phyloP scores from a whole-genome alignment of 2,113 vertebrate genomes.

The Zosterops lateralis region DNA sequence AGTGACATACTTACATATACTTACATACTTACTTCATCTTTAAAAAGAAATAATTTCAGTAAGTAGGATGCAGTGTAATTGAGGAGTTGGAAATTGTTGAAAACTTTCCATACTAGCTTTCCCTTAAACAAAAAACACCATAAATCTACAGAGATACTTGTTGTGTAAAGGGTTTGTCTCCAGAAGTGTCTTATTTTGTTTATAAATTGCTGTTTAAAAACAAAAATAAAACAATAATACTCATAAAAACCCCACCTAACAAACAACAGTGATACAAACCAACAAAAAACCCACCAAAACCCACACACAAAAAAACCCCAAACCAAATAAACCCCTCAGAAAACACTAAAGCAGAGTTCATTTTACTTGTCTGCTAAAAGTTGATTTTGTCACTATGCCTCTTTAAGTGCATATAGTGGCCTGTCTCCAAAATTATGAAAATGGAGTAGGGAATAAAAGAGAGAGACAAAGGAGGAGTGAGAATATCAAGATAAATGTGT shows the following conservation, averaged over 20 bases:
- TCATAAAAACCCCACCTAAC: neutral
- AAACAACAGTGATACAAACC: neutral
- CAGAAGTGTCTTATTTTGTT: neutral
- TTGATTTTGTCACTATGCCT: neutral
- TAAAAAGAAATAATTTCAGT: neutral
- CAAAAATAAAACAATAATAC: neutral
- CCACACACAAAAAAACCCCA: neutral
- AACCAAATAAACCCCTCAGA: neutral
- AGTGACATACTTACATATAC: neutral
- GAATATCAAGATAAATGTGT: neutral
- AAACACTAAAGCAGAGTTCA: neutral
- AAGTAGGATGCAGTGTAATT: neutral
- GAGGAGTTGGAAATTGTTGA: neutral
- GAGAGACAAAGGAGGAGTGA: neutral
- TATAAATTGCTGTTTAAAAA: neutral
- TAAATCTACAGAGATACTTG: neutral
- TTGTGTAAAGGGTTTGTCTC: neutral
- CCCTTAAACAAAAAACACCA: neutral
- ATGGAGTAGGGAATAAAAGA: neutral
- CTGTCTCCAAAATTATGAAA: neutral
- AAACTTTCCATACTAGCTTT: neutral
- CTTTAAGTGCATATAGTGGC: neutral
- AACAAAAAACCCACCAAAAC: neutral
- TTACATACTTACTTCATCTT: neutral
- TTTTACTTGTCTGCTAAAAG: neutral